Percentiles rank a stretch among this genome's conserved stretches.
These are phyloP conservation scores for Drosophila bunnanda DNA, from an alignment of 2,888 invertebrate genomes.

Conservation along the genomic window DNA sequence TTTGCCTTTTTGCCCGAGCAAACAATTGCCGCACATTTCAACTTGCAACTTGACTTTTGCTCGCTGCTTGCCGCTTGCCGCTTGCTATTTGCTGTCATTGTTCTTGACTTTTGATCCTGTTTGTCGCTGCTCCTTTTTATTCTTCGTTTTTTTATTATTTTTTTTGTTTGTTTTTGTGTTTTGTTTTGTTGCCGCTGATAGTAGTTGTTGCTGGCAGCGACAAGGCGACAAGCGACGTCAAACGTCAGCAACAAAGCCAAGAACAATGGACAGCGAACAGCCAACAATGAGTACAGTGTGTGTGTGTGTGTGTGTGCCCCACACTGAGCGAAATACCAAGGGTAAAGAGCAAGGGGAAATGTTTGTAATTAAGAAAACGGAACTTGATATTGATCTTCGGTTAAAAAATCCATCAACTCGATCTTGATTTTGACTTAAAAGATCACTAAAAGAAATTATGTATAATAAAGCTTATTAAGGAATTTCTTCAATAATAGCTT, in stretches of 20 bases:
- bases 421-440: not conserved
- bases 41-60: conserved; percentile 77
- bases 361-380: not conserved
- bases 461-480: too few species aligned
- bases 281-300: conserved; percentile 53
- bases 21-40: conserved; percentile 74
- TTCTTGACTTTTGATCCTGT: conserved; percentile 75
- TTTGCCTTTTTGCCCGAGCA: conserved; percentile 40
- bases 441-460: not conserved
- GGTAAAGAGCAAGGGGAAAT: not conserved
- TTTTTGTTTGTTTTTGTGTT: not conserved
- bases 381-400: too few species aligned
- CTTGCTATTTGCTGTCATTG: conserved; percentile 65
- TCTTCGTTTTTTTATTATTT: not conserved
- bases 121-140: conserved; percentile 1
- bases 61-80: conserved; percentile 35
- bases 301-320: conserved; percentile 1
- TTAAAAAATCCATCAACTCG: not conserved
- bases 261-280: conserved; percentile 47
- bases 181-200: conserved; percentile 9
- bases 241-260: conserved; percentile 72
- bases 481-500: not conserved
- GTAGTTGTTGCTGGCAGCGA: conserved; percentile 61
- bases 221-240: conserved; percentile 74
- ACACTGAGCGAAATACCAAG: conserved; percentile 1